phyloP scores from a whole-genome alignment of 2,888 invertebrate species.

The Diploptera punctata region DNA sequence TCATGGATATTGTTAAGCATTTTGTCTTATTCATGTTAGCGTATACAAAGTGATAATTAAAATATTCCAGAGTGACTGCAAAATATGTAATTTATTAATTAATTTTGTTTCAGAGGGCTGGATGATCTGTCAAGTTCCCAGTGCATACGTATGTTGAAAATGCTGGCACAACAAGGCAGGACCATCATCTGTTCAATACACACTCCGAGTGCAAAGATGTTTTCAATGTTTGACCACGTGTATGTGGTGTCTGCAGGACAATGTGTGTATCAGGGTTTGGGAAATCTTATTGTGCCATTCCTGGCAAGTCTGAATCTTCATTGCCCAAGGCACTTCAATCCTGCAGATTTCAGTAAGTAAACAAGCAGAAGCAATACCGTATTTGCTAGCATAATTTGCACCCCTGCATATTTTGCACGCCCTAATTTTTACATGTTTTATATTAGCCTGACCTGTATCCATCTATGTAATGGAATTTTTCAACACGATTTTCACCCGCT shows the following conservation, averaged over 20 bases:
- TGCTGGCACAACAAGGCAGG: slow-evolving; percentile 83
- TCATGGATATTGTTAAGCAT: too few species aligned
- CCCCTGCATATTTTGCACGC: too few species aligned
- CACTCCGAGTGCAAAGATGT: slow-evolving; percentile 93
- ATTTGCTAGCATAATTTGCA: too few species aligned
- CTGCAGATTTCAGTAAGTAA: slow-evolving; percentile 91
- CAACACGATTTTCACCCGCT: too few species aligned
- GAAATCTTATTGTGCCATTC: slow-evolving; percentile 81
- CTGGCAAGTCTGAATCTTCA: slow-evolving; percentile 76
- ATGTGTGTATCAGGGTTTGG: slow-evolving; percentile 88
- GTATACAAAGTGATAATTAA: too few species aligned
- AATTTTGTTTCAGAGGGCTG: slow-evolving; percentile 75
- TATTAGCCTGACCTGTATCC: too few species aligned
- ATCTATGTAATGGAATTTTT: too few species aligned
- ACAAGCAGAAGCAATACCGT: not conserved
- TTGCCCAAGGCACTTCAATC: slow-evolving; percentile 93
- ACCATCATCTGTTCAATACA: slow-evolving; percentile 95
- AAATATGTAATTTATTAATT: too few species aligned
- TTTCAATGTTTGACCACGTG: slow-evolving; percentile 90
- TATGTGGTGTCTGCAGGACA: slow-evolving; percentile 89
- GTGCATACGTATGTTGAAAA: slow-evolving; percentile 83
- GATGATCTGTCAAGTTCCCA: slow-evolving; percentile 92
- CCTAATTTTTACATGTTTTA: too few species aligned
- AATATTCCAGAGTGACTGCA: too few species aligned
- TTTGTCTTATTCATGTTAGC: too few species aligned